Evolutionary conservation across 2,797 vertebrate genomes (phyloP), one percentile per base, ranked within the genome.

Genomic region (Bucorvus abyssinicus): DNA sequence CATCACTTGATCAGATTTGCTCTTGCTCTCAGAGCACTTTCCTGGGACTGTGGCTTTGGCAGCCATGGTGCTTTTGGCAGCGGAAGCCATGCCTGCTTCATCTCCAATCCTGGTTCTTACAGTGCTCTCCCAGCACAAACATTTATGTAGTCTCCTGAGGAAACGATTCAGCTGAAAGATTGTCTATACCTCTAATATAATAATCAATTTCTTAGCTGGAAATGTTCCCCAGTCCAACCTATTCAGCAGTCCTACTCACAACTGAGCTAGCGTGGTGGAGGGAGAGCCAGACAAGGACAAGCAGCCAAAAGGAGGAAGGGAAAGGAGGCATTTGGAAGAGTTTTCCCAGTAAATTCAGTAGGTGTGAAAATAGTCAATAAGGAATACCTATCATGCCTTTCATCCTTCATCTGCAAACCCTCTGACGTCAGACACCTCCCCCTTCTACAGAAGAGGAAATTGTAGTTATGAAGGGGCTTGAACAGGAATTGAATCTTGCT

Each of bases 151-250:
- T 55, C 85, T 88, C 38, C 69, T 75, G 71, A 90, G 80, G 83
- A 95, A 95, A 45, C 81, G 76, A 93, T 88, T 94, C 79, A 91
- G 61, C 45, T 84, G 83, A 81, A 93, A 88, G 53, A 79, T 40
- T 86, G 89, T 67, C 88, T 74, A 40, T 34, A 73, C n/a, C 3
- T 17, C 55, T 52, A 90, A 49, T 45, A 84, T 32, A 40, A 73
- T 42, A 50, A 75, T 56, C 1, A 2, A 7, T 36, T 65, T 87
- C 86, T 59, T 30, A 78, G 55, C 59, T 82, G 80, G 65, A 90
- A 88, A 2, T 1, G 40, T 75, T 88, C 26, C 53, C 45, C 55
- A 65, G 38, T 76, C 50, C 84, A 89, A 73, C 34, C 65, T 65
- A 90, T 23, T 92, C 74, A 70, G 56, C 69, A 84, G 27, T 79